Percentiles rank a stretch among this genome's conserved stretches.
phyloP scores from a whole-genome alignment of 2,888 invertebrate genomes.

The Platerodrilus igneus region DNA sequence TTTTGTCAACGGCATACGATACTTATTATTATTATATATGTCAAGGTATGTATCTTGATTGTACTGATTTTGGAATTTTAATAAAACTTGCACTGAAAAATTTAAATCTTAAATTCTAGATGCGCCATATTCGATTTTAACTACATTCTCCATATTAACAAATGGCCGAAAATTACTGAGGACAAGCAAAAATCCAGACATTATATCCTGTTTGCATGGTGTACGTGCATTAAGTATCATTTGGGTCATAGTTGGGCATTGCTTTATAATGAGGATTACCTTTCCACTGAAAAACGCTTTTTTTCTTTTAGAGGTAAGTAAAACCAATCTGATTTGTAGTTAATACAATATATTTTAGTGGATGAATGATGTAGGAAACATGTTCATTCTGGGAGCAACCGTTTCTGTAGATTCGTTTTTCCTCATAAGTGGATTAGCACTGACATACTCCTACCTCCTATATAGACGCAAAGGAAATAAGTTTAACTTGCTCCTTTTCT shows the following conservation, averaged over 20 bases:
- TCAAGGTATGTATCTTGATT: slow-evolving; percentile 24
- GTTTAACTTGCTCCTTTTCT: slow-evolving; percentile 41
- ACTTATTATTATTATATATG: slow-evolving; percentile 17
- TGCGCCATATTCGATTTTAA: slow-evolving; percentile 21
- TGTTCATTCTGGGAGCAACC: slow-evolving; percentile 25
- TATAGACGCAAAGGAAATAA: slow-evolving; percentile 33
- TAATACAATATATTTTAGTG: slow-evolving; percentile 17
- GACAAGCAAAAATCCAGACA: slow-evolving; percentile 40
- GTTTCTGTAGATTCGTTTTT: slow-evolving; percentile 59
- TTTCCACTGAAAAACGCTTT: no score
- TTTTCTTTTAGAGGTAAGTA: no score
- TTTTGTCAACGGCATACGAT: slow-evolving; percentile 28
- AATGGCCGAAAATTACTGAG: slow-evolving; percentile 46
- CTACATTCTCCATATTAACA: slow-evolving; percentile 46
- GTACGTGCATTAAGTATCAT: slow-evolving; percentile 49
- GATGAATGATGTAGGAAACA: slow-evolving; percentile 15
- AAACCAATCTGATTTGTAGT: no score
- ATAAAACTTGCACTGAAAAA: no score
- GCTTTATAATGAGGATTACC: no score
- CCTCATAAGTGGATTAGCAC: slow-evolving; percentile 56
- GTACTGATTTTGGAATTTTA: no score
- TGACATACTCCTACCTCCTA: slow-evolving; percentile 47
- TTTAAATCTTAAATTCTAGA: slow-evolving; percentile 21
- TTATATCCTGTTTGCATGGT: slow-evolving; percentile 48
- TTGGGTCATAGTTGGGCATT: slow-evolving; percentile 50